Conservation (phyloP, 2,797 vertebrate genomes). For the Halcyon badia region DNA sequence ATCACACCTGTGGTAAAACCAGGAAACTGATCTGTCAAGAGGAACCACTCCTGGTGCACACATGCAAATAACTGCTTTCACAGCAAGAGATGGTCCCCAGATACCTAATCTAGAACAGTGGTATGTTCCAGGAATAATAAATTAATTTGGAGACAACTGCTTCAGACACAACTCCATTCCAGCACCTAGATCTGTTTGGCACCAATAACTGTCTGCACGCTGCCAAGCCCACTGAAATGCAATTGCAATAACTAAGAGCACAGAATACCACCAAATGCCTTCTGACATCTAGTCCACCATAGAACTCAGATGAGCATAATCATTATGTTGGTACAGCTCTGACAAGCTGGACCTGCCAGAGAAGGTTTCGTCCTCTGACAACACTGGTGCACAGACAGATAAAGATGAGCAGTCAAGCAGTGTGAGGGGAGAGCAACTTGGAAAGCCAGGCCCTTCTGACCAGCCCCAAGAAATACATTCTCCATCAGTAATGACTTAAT, state of each 20-base stretch:
- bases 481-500: background rate
- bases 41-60: background rate
- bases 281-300: background rate
- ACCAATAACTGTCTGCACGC: background rate
- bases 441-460: background rate
- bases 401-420: background rate
- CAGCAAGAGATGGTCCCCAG: background rate
- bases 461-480: background rate
- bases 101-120: fast-evolving
- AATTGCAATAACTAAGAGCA: fast-evolving
- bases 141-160: background rate
- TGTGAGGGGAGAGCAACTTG: background rate
- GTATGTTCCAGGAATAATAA: background rate
- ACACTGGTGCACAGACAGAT: fast-evolving
- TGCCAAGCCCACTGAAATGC: background rate
- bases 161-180: background rate
- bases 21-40: background rate
- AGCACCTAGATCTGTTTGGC: background rate
- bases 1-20: fast-evolving
- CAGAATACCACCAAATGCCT: background rate
- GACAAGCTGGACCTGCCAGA: background rate
- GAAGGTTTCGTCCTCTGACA: background rate
- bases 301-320: fast-evolving
- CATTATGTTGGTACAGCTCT: fast-evolving
- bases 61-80: fast-evolving